phyloP scores from a whole-genome alignment of 1,140 invertebrate genomes.

The Drosophila bocki region DNA sequence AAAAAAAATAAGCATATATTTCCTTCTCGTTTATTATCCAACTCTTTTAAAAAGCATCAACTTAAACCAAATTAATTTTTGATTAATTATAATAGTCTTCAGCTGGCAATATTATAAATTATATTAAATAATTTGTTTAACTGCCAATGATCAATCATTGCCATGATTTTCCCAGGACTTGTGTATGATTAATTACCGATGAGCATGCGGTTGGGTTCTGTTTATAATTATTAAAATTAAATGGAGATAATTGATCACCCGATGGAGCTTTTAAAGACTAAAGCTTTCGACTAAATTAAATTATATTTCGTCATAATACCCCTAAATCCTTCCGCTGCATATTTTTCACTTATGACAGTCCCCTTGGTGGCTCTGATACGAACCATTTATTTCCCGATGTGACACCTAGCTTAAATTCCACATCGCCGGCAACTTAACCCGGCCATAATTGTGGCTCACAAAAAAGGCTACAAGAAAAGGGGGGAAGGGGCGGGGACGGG shows the following conservation, averaged over 20 bases:
- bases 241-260: constrained; percentile 7
- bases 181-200: constrained; percentile 5
- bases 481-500: neutral
- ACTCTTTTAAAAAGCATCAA: no score
- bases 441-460: neutral
- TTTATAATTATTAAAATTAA: constrained; percentile 27
- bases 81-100: neutral
- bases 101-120: neutral
- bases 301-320: neutral
- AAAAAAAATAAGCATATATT: no score
- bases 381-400: constrained; percentile 2
- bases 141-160: constrained; percentile 13
- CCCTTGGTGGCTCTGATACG: neutral
- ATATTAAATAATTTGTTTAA: neutral
- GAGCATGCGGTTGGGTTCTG: constrained; percentile 4
- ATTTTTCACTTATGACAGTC: constrained; percentile 5
- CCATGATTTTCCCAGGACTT: neutral
- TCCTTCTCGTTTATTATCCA: no score
- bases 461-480: neutral
- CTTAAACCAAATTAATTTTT: neutral
- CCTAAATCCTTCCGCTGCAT: neutral
- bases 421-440: constrained; percentile 14
- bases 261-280: neutral
- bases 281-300: neutral
- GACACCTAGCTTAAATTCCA: constrained; percentile 16